phyloP scores from a whole-genome alignment of 1,140 invertebrate species.

The Lucilia sericata region DNA sequence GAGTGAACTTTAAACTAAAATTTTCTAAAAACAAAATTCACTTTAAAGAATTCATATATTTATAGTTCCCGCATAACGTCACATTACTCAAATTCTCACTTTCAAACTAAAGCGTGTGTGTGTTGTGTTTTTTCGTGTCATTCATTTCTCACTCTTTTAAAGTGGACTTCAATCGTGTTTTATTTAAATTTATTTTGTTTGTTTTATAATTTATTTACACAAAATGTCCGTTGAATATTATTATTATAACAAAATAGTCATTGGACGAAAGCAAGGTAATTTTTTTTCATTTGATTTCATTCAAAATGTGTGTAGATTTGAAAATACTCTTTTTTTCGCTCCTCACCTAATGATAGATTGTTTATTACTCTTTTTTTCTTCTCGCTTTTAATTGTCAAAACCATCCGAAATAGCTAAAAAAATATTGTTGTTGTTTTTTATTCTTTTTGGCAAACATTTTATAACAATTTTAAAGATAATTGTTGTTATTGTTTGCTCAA shows the following conservation, averaged over 20 bases:
- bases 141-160: background rate
- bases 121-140: no score
- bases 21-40: background rate
- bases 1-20: no score
- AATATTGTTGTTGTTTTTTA: background rate
- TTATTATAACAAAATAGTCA: background rate
- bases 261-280: background rate
- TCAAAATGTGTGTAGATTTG: no score
- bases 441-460: conserved; percentile 6
- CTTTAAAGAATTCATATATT: no score
- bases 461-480: background rate
- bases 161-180: background rate
- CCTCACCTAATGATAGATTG: background rate
- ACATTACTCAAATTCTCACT: no score
- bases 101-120: no score
- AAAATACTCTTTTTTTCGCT: background rate
- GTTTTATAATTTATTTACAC: background rate
- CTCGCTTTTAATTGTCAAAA: background rate
- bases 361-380: background rate
- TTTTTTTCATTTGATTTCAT: background rate
- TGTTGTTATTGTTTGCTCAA: background rate
- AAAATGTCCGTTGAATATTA: background rate
- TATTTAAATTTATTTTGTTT: conserved; percentile 9
- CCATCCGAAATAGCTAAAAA: background rate
- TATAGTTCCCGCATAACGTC: no score